These are phyloP conservation scores for Oreocharis arfaki DNA, from an alignment of 2,113 vertebrate genomes.

Conservation along the genomic window DNA sequence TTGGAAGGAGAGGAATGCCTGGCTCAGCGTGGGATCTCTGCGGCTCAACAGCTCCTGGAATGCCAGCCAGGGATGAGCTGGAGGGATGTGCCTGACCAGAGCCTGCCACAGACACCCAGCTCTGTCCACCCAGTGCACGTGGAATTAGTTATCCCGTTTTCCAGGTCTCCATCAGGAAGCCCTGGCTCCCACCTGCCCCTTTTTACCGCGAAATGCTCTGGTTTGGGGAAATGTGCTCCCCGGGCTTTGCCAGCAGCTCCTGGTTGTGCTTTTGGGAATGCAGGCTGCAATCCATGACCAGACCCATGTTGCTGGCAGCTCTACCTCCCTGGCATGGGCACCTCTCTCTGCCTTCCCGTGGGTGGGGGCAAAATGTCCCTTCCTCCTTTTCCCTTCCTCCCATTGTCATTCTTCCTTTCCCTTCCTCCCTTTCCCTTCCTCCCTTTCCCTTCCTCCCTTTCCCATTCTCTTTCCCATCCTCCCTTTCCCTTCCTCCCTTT, in stretches of 20 bases:
- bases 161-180: neutral
- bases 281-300: neutral
- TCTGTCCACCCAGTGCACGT: accelerated
- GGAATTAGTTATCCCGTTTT: neutral
- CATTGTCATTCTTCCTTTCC: no score
- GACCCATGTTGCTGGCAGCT: neutral
- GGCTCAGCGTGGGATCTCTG: accelerated
- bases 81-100: accelerated
- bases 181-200: neutral
- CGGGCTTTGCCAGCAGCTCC: neutral
- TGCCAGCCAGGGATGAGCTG: accelerated
- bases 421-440: no score
- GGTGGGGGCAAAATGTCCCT: neutral
- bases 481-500: no score
- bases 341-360: neutral
- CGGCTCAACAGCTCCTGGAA: neutral
- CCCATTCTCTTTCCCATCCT: no score
- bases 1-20: neutral
- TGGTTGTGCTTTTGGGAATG: neutral
- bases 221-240: neutral
- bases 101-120: accelerated
- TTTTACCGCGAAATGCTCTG: neutral
- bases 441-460: neutral
- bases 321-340: neutral
- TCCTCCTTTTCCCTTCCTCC: neutral